These are phyloP conservation scores for Glaucomys volans DNA, from an alignment of 2,113 vertebrate species.

Conservation along the genomic window DNA sequence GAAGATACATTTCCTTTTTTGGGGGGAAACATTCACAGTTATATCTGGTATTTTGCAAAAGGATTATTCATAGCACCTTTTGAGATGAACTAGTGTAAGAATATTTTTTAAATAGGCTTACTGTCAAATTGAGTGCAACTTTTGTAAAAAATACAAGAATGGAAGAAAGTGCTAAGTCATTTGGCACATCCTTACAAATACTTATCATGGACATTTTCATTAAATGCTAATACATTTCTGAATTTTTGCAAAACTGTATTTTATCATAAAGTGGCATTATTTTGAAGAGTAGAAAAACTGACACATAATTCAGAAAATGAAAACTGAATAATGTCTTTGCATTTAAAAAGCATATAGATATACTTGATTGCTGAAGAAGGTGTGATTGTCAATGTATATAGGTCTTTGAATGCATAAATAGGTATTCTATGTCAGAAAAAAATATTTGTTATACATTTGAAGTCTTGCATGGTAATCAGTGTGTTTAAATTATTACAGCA, in stretches of 20 bases:
- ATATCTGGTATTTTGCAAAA: conserved; percentile 82
- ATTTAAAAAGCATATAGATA: conserved; percentile 71
- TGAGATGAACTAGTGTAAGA: conserved; percentile 75
- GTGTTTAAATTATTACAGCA: conserved; percentile 77
- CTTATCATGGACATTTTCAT: conserved; percentile 80
- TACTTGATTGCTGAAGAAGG: conserved; percentile 72
- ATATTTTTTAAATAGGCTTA: conserved; percentile 76
- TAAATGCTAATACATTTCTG: conserved; percentile 77
- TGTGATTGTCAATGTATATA: conserved; percentile 79
- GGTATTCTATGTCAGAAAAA: conserved; percentile 78
- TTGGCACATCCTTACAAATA: conserved; percentile 81
- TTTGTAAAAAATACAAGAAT: conserved; percentile 69
- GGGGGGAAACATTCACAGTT: conserved; percentile 68
- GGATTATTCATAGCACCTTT: conserved; percentile 80
- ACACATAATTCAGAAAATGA: conserved; percentile 72
- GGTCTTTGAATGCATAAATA: conserved; percentile 74
- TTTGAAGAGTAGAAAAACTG: conserved; percentile 78
- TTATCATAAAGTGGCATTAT: conserved; percentile 81
- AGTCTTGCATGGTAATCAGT: conserved; percentile 79
- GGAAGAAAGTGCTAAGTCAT: conserved; percentile 75
- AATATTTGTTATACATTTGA: conserved; percentile 80
- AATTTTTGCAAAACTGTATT: conserved; percentile 81
- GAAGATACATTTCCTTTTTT: conserved; percentile 76
- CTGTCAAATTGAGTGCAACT: conserved; percentile 75
- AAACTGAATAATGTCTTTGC: conserved; percentile 75